A percentile compares a stretch with the other conserved stretches of the same genome.
Evolutionary conservation across 2,797 vertebrate genomes (phyloP).

Genomic region (Micromesistius poutassou): DNA sequence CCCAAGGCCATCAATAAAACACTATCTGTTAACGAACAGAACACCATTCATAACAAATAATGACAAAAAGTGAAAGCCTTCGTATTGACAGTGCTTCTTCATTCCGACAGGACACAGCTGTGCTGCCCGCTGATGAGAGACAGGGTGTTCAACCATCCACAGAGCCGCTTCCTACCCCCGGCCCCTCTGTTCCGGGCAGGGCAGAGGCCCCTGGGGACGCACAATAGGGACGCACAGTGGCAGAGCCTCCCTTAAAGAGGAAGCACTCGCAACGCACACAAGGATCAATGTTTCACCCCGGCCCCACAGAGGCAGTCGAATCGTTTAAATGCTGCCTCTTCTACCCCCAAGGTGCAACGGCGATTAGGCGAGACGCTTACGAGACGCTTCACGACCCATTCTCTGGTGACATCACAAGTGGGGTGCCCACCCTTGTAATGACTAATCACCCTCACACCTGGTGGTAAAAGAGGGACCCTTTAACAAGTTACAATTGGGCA

Average conservation of each 20-base stretch:
- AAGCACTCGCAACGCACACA: no score
- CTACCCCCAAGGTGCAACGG: not conserved
- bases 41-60: not conserved
- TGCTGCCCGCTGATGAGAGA: not conserved
- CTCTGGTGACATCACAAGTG: not conserved
- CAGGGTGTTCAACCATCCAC: constrained; percentile 11
- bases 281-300: not conserved
- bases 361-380: not conserved
- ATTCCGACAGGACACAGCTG: not conserved
- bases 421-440: not conserved
- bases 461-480: not conserved
- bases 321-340: not conserved
- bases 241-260: not conserved
- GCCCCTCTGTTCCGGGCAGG: not conserved
- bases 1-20: no score
- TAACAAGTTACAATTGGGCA: not conserved
- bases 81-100: not conserved
- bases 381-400: not conserved
- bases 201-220: no score
- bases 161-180: constrained; percentile 8
- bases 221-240: not conserved
- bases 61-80: not conserved
- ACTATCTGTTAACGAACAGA: no score
- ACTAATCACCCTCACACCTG: not conserved
- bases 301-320: not conserved